Percentiles rank a stretch among this genome's conserved stretches.
phyloP scores from a whole-genome alignment of 35 echinoderm and acorn worm species.

The Hemicentrotus pulcherrimus region DNA sequence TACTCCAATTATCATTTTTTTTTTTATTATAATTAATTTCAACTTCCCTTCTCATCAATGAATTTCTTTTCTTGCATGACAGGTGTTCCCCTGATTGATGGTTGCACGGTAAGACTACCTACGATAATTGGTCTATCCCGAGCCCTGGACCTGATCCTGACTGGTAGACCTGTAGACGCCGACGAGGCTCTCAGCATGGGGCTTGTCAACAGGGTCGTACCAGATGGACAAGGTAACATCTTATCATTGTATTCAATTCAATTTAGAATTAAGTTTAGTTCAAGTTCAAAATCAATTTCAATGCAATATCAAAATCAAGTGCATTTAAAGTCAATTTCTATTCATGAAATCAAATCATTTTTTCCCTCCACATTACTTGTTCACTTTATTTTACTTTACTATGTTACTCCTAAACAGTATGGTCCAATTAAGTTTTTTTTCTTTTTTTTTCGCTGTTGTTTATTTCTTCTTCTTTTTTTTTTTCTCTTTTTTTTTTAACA shows the following conservation, averaged over 20 bases:
- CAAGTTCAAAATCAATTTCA: not conserved
- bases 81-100: constrained; percentile 96
- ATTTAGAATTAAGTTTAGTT: not conserved
- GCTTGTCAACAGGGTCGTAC: constrained; percentile 87
- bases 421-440: too few species aligned
- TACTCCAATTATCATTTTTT: too few species aligned
- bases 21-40: too few species aligned
- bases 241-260: not conserved
- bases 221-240: constrained; percentile 75
- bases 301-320: not conserved
- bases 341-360: too few species aligned
- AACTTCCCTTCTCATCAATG: too few species aligned
- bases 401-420: too few species aligned
- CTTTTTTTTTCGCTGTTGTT: too few species aligned
- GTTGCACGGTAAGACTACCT: constrained; percentile 82
- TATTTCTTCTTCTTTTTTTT: too few species aligned
- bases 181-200: constrained; percentile 83
- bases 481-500: too few species aligned
- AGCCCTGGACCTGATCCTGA: constrained; percentile 89
- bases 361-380: too few species aligned
- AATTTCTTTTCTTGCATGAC: not conserved
- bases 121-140: constrained; percentile 86
- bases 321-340: not conserved
- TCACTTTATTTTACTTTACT: too few species aligned
- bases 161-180: constrained; percentile 81